Evolutionary conservation across 1,140 invertebrate genomes (phyloP).

Genomic region (Venturia canescens): DNA sequence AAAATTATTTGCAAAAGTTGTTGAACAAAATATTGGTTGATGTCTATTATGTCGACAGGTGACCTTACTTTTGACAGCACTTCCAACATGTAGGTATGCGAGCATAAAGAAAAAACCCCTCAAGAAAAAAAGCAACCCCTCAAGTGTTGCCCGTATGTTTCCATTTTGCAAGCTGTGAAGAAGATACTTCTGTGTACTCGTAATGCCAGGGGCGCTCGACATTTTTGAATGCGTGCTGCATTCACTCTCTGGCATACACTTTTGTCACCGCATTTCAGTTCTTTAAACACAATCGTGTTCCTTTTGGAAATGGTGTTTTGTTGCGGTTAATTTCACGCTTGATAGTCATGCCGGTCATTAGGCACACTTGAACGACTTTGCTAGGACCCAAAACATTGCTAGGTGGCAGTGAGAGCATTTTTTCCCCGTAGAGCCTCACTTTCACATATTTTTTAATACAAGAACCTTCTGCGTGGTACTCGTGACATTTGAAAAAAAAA

Average conservation of each 20-base stretch:
- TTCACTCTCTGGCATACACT: background rate
- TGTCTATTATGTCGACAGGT: conserved; percentile 36
- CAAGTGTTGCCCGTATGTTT: conserved; percentile 36
- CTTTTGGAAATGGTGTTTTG: conserved; percentile 23
- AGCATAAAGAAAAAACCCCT: conserved; percentile 49
- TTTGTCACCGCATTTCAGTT: background rate
- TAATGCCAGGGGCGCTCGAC: background rate
- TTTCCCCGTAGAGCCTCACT: background rate
- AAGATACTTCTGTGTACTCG: background rate
- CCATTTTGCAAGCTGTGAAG: background rate
- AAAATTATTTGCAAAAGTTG: background rate
- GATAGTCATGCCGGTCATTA: conserved; percentile 24
- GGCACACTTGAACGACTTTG: background rate
- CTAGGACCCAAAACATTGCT: background rate
- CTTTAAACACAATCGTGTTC: background rate
- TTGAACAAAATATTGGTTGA: background rate
- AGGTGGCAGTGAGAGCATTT: background rate
- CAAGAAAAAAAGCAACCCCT: conserved; percentile 51
- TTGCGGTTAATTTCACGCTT: conserved; percentile 36
- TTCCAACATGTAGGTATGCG: conserved; percentile 20
- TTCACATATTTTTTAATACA: background rate
- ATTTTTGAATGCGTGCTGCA: background rate
- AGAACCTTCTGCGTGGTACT: background rate
- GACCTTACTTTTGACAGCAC: background rate
- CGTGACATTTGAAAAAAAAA: background rate